phyloP scores from a whole-genome alignment of 2,113 vertebrate species.

The Rousettus leschenaultii region DNA sequence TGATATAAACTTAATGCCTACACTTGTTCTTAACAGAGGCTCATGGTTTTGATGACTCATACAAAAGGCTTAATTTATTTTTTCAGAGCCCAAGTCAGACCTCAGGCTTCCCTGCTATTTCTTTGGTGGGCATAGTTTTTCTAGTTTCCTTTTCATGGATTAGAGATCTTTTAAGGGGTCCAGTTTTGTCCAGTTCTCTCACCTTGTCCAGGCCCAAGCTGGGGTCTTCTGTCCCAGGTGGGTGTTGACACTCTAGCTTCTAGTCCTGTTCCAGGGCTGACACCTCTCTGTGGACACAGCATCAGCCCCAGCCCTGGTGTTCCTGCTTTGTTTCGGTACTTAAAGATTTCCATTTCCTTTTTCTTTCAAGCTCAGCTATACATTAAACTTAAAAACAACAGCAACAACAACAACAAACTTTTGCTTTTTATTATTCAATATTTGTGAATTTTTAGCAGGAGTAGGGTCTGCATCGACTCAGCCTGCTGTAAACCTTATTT shows the following conservation, averaged over 20 bases:
- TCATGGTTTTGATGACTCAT: neutral
- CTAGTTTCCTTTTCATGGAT: neutral
- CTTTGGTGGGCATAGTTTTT: neutral
- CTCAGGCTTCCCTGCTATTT: neutral
- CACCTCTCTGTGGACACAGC: neutral
- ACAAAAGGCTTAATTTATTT: neutral
- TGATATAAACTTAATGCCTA: neutral
- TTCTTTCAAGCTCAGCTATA: neutral
- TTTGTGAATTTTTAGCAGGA: neutral
- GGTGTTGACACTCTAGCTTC: neutral
- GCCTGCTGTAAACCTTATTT: neutral
- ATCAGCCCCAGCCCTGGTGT: neutral
- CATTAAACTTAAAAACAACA: neutral
- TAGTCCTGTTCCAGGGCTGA: neutral
- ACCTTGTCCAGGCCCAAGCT: neutral
- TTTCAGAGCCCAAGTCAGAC: neutral
- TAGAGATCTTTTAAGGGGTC: neutral
- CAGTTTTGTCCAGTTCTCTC: neutral
- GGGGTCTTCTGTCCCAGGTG: neutral
- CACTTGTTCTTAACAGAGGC: neutral
- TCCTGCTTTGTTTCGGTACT: neutral
- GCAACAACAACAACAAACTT: neutral
- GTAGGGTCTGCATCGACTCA: neutral
- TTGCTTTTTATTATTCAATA: neutral
- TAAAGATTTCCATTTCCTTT: neutral